phyloP scores from a whole-genome alignment of 2,113 vertebrate genomes.

The Nerophis lumbriciformis region DNA sequence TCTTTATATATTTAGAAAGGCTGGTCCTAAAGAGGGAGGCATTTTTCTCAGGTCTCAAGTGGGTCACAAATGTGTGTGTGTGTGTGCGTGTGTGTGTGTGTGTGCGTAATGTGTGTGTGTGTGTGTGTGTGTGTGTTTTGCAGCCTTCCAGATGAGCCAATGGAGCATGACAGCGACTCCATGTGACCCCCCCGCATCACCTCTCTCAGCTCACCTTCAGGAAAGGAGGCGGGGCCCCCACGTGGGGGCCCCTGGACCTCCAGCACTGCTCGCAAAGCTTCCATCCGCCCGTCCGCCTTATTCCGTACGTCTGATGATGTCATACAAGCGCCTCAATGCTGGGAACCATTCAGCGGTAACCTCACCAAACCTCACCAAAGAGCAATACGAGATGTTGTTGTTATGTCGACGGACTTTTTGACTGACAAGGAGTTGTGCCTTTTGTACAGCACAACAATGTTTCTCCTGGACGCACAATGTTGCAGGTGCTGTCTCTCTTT shows the following conservation, averaged over 20 bases:
- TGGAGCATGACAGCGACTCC: conserved; percentile 69
- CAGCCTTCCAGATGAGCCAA: conserved; percentile 68
- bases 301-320: conserved; percentile 23
- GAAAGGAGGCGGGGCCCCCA: background rate
- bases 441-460: conserved; percentile 15
- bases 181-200: conserved; percentile 49
- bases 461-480: conserved; percentile 33
- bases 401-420: conserved; percentile 6
- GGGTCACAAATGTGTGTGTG: no score
- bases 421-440: conserved; percentile 35
- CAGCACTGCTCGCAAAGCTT: conserved; percentile 30
- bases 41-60: no score
- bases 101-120: no score
- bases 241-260: conserved; percentile 25
- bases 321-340: conserved; percentile 37
- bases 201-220: conserved; percentile 33
- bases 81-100: no score
- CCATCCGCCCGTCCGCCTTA: conserved; percentile 41
- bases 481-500: conserved; percentile 48
- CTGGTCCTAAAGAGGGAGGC: no score
- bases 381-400: conserved; percentile 37
- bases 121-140: background rate
- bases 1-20: no score
- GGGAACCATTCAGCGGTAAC: conserved; percentile 42
- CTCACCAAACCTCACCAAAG: conserved; percentile 60